phyloP scores from a whole-genome alignment of 2,888 invertebrate species.

The Rhamnusium bicolor region DNA sequence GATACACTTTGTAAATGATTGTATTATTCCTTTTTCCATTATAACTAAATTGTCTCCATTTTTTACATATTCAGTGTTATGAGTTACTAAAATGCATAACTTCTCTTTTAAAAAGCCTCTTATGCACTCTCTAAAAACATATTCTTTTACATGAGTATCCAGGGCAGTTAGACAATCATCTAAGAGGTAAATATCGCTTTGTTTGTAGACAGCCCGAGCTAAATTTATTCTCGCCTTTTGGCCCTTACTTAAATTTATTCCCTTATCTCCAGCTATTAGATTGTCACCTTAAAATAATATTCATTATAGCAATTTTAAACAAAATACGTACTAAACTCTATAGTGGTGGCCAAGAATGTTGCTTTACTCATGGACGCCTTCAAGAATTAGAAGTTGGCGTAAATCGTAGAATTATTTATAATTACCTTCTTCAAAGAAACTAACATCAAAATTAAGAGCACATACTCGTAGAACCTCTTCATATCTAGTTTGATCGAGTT shows the following conservation, averaged over 20 bases:
- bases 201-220: conserved; percentile 81
- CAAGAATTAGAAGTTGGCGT: too few relatives aligned
- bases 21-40: conserved; percentile 46
- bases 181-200: conserved; percentile 83
- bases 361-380: too few relatives aligned
- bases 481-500: conserved; percentile 74
- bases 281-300: conserved; percentile 75
- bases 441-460: conserved; percentile 75
- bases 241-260: conserved; percentile 85
- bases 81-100: conserved; percentile 54
- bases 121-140: conserved; percentile 78
- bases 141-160: conserved; percentile 81
- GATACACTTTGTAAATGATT: conserved; percentile 26
- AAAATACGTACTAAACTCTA: too few relatives aligned
- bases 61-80: conserved; percentile 47
- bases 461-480: conserved; percentile 77
- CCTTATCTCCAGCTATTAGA: conserved; percentile 85
- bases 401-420: background rate
- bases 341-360: too few relatives aligned
- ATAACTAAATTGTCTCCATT: conserved; percentile 48
- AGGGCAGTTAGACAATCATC: conserved; percentile 89
- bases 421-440: conserved; percentile 36
- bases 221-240: conserved; percentile 86
- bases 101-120: conserved; percentile 54
- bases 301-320: too few relatives aligned